A percentile compares a stretch with the other conserved stretches of the same genome.
Conservation (phyloP, 2,113 vertebrate species). For the Bos indicus region DNA sequence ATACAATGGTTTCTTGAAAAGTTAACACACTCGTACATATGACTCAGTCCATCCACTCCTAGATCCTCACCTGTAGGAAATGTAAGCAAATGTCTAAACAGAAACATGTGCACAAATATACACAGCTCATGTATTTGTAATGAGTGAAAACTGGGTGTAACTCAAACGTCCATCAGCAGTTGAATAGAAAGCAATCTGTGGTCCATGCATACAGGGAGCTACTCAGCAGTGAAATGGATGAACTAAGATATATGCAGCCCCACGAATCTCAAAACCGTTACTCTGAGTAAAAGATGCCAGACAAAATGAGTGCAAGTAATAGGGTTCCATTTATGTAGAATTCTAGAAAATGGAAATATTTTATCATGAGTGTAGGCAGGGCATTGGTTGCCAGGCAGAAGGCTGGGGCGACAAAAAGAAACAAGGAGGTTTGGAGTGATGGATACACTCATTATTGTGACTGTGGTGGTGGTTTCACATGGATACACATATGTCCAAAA, state of each 20-base stretch:
- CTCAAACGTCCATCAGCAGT: neutral
- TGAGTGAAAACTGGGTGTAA: neutral
- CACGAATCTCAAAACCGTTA: neutral
- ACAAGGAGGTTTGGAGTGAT: neutral
- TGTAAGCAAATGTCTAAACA: neutral
- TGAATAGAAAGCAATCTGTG: too few species aligned
- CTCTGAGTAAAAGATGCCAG: neutral
- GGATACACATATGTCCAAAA: neutral
- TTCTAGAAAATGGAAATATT: neutral
- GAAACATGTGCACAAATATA: neutral
- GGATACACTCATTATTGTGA: too few species aligned
- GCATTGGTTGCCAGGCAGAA: neutral
- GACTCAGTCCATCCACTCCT: neutral
- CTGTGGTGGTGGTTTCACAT: neutral
- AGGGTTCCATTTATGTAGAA: neutral
- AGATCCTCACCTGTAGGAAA: neutral
- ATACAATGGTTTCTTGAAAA: neutral
- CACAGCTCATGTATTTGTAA: neutral
- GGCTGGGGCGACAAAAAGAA: neutral
- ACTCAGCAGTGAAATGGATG: neutral
- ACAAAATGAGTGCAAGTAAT: neutral
- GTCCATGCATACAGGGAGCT: accelerated
- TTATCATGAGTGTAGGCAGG: neutral
- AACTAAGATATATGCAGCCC: neutral
- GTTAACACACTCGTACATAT: neutral